Evolutionary conservation across 2,888 invertebrate species (phyloP).

Genomic region (Trachelus iudaicus): DNA sequence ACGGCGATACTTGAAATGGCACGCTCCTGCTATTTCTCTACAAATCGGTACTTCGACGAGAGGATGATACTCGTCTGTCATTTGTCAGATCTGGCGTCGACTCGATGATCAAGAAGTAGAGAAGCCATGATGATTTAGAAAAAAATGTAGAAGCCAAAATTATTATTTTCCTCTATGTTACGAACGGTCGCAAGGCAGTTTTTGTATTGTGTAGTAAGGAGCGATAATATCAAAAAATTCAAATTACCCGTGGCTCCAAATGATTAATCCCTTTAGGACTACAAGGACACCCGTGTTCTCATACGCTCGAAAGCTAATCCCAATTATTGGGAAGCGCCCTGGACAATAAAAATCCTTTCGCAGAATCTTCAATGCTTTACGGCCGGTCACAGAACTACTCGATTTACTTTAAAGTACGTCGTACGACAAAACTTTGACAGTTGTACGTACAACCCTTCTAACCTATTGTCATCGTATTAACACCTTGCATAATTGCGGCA

Average conservation of each 20-base stretch:
- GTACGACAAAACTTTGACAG: slow-evolving; percentile 32
- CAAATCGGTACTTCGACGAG: neutral
- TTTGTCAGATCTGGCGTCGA: neutral
- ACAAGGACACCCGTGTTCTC: slow-evolving; percentile 30
- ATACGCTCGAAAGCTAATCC: slow-evolving; percentile 39
- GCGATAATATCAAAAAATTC: slow-evolving; percentile 41
- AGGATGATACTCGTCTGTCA: neutral
- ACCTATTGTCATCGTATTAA: slow-evolving; percentile 62
- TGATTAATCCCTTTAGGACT: slow-evolving; percentile 12
- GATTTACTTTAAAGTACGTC: slow-evolving; percentile 16
- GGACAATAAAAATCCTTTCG: slow-evolving; percentile 43
- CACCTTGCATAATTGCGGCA: slow-evolving; percentile 63
- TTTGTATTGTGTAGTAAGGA: neutral
- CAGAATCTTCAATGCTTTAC: slow-evolving; percentile 23
- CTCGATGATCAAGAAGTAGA: neutral
- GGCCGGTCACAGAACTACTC: slow-evolving; percentile 19
- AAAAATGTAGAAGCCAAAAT: neutral
- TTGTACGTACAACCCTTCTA: slow-evolving; percentile 41
- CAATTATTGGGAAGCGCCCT: slow-evolving; percentile 45
- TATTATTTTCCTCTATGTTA: neutral
- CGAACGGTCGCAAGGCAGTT: neutral
- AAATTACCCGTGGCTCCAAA: slow-evolving; percentile 28
- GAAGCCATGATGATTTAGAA: neutral
- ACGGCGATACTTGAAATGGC: slow-evolving; percentile 46
- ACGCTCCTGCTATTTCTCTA: slow-evolving; percentile 33